Evolutionary conservation across 2,888 invertebrate genomes (phyloP), one percentile per base, ranked within the genome.

Genomic region (Rutpela maculata): DNA sequence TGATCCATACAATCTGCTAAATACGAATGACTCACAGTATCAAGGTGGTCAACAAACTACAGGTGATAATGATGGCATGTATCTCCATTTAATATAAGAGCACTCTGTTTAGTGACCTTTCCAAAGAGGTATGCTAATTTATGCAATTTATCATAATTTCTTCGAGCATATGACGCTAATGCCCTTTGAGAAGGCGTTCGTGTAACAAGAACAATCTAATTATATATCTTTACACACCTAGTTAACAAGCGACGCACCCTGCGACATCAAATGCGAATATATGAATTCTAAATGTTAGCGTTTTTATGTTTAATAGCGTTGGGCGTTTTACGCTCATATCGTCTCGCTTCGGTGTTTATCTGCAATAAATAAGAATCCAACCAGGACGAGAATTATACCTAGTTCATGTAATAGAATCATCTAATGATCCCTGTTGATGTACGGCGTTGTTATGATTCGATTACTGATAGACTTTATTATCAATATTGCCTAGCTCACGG

Each of bases 131-230:
- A 74, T 38, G 71, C 67, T 77, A 74, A 77, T 77, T 76, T 56
- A 31, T 62, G 59, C 67, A 77, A 74, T 77, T 68, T 68, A 68
- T 77, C 77, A 77, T 74, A 73, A 74, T 77, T 74, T 77, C 77
- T 77, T 68, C 59, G 60, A 74, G 70, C 59, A 43, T 50, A 50
- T 65, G 72, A 72, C 68, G 76, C 67, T 76, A 73, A 75, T 78
- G 73, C 62, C 68, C 72, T 67, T 72, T 38, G 66, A 12, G 69
- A 50, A 70, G 73, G 71, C 68, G 69, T 63, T 62, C 57, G 55
- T 31, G 72, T 74, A 76, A 76, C 76, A 55, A 66, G 67, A 75
- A 78, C 74, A 74, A 76, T 76, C 76, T 78, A 76, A 78, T 78
- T 78, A 76, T 68, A 76, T 60, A 57, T 63, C 74, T 69, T 76